Evolutionary conservation across 2,797 vertebrate genomes (phyloP).

Genomic region (Oryzias dopingdopingensis): DNA sequence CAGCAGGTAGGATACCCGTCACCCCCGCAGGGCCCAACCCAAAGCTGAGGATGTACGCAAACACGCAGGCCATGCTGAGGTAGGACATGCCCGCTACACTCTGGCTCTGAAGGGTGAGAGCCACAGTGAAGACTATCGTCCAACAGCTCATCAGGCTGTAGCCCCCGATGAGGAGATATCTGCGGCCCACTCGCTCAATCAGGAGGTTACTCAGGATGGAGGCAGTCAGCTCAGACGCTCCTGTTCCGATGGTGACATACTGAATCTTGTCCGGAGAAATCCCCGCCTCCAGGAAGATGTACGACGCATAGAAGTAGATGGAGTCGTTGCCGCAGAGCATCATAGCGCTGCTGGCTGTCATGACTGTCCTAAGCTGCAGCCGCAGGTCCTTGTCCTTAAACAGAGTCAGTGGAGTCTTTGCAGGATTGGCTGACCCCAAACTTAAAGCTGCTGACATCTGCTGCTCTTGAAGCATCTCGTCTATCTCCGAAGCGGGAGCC

Average conservation of each 20-base stretch:
- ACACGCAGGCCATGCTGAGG: constrained; percentile 86
- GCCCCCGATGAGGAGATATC: constrained; percentile 80
- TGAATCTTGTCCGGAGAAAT: constrained; percentile 80
- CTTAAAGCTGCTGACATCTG: constrained; percentile 41
- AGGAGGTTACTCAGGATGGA: constrained; percentile 79
- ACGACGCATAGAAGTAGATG: constrained; percentile 87
- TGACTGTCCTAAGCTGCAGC: constrained; percentile 77
- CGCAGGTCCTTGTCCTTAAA: constrained; percentile 68
- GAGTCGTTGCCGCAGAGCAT: constrained; percentile 90
- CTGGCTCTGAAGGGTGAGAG: constrained; percentile 79
- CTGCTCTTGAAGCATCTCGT: constrained; percentile 84
- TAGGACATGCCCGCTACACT: constrained; percentile 81
- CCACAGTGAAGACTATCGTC: constrained; percentile 80
- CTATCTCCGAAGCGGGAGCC: constrained; percentile 77
- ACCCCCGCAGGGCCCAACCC: constrained; percentile 90
- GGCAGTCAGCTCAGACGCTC: constrained; percentile 82
- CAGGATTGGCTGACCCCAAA: constrained; percentile 17
- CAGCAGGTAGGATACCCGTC: constrained; percentile 84
- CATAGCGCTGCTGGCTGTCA: constrained; percentile 85
- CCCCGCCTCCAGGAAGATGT: constrained; percentile 83
- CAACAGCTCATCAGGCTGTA: constrained; percentile 86
- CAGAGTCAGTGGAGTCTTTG: constrained; percentile 76
- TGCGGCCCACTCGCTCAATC: constrained; percentile 83
- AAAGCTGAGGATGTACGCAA: constrained; percentile 90
- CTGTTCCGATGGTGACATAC: constrained; percentile 82